phyloP scores from a whole-genome alignment of 2,113 vertebrate species.

The Oceanites oceanicus region DNA sequence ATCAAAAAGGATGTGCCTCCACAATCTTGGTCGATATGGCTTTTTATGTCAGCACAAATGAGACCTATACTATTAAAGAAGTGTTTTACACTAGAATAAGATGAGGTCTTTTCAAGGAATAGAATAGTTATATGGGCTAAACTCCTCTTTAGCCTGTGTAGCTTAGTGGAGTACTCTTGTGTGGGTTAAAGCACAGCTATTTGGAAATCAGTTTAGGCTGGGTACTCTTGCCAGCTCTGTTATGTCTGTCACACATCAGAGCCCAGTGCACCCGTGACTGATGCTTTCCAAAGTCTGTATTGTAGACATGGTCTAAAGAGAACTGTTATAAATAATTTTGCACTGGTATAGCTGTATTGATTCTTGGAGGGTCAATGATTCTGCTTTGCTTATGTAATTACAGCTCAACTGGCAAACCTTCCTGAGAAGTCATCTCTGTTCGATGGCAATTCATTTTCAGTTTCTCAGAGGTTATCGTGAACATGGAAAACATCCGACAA shows the following conservation, averaged over 20 bases:
- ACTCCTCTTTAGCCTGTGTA: rapidly evolving
- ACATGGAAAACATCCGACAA: neutral
- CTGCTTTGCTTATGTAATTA: neutral
- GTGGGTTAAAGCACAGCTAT: neutral
- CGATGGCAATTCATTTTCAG: neutral
- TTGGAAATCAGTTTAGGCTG: neutral
- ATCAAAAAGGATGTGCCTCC: neutral
- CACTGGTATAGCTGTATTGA: neutral
- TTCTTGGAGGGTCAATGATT: neutral
- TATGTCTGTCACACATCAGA: neutral
- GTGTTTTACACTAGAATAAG: neutral
- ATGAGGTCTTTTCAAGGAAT: neutral
- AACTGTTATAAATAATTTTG: neutral
- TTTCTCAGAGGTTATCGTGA: neutral
- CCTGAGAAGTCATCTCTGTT: neutral
- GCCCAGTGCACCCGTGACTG: neutral
- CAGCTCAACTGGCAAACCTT: neutral
- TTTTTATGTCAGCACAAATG: neutral
- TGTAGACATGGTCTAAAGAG: neutral
- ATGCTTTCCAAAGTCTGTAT: neutral
- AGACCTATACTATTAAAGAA: neutral
- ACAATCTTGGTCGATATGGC: neutral
- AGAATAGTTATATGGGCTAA: neutral
- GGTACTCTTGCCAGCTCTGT: neutral
- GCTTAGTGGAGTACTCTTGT: neutral